Evolutionary conservation across 2,888 invertebrate species (phyloP).

Genomic region (Lasius platythorax): DNA sequence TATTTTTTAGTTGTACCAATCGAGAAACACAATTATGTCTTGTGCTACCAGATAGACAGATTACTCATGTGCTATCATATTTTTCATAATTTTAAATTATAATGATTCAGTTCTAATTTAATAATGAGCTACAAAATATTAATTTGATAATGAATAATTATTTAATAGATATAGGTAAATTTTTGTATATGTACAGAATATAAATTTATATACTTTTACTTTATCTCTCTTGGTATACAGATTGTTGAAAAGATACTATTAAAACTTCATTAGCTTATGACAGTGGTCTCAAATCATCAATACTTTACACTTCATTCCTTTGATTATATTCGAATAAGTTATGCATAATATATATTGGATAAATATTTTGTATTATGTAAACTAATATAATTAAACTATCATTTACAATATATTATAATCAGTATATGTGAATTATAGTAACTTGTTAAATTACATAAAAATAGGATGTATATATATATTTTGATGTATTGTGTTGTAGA

Average conservation of each 20-base stretch:
- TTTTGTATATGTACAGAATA: background rate
- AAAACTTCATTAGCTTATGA: background rate
- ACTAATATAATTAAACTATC: background rate
- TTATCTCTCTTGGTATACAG: background rate
- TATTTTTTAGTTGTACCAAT: background rate
- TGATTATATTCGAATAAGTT: background rate
- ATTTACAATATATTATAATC: background rate
- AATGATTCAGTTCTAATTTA: background rate
- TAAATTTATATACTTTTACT: background rate
- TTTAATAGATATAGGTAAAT: too few species aligned
- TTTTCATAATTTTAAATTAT: background rate
- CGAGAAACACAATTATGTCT: background rate
- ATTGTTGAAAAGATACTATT: background rate
- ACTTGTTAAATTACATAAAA: background rate
- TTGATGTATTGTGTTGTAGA: slow-evolving; percentile 66
- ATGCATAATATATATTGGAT: background rate
- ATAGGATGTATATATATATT: background rate
- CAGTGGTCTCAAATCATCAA: background rate
- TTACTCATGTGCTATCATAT: background rate
- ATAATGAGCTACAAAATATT: background rate
- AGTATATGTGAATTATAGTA: background rate
- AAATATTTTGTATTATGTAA: background rate
- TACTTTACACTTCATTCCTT: background rate
- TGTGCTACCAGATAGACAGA: background rate
- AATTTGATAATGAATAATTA: background rate